Evolutionary conservation across 2,888 invertebrate species (phyloP).

Genomic region (Oscheius sp.): DNA sequence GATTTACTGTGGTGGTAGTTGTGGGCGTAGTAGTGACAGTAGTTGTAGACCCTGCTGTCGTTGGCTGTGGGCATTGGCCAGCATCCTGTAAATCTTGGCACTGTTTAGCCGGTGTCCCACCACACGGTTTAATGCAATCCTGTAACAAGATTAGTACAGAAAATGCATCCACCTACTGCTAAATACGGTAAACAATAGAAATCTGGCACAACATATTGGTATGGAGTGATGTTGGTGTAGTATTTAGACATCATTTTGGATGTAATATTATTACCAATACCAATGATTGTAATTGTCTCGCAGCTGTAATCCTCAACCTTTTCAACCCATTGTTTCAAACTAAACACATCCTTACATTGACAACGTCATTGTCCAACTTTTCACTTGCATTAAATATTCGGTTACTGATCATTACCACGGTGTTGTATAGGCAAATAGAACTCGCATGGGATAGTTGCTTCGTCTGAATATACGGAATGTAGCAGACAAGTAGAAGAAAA

Average conservation of each 20-base stretch:
- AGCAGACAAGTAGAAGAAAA: neutral
- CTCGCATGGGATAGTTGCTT: constrained; percentile 11
- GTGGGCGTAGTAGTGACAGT: constrained; percentile 41
- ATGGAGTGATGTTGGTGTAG: constrained; percentile 34
- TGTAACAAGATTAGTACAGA: neutral
- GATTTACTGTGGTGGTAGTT: constrained; percentile 15
- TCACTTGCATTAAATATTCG: constrained; percentile 47
- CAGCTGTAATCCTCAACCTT: constrained; percentile 43
- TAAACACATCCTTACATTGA: neutral
- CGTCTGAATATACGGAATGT: constrained; percentile 11
- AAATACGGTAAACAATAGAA: constrained; percentile 52
- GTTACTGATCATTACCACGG: constrained; percentile 55
- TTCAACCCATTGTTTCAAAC: constrained; percentile 32
- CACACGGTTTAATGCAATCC: constrained; percentile 61
- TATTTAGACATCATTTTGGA: constrained; percentile 37
- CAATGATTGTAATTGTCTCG: constrained; percentile 53
- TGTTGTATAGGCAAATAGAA: constrained; percentile 53
- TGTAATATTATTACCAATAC: constrained; percentile 48
- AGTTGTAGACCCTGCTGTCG: constrained; percentile 43
- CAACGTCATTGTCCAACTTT: constrained; percentile 8
- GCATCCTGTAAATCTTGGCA: constrained; percentile 38
- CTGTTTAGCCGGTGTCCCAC: constrained; percentile 26
- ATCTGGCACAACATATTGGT: constrained; percentile 49
- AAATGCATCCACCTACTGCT: neutral
- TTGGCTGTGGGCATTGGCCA: constrained; percentile 38